Evolutionary conservation across 2,888 invertebrate species (phyloP).

Genomic region (Vandiemenella viatica): DNA sequence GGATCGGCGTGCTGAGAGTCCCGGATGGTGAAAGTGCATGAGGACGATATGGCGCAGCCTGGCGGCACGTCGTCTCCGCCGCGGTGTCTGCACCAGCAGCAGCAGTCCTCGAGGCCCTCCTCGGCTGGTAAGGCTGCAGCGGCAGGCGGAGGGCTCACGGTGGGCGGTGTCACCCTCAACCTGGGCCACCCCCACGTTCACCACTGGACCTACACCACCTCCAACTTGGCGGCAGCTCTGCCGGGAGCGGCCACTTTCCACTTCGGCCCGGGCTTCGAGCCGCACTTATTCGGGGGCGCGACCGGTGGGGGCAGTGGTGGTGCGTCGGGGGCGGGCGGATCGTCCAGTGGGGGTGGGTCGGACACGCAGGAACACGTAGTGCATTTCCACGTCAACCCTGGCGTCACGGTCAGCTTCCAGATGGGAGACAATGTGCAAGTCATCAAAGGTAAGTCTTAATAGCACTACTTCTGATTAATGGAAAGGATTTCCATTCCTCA

Average conservation of each 20-base stretch:
- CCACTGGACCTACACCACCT: constrained; percentile 30
- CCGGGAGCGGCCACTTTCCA: constrained; percentile 39
- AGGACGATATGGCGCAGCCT: constrained; percentile 22
- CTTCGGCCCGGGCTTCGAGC: constrained; percentile 39
- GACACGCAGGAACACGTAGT: constrained; percentile 42
- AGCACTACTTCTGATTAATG: too few species aligned
- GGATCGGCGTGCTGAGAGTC: neutral
- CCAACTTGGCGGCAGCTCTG: constrained; percentile 25
- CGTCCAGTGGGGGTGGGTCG: constrained; percentile 25
- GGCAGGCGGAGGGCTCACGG: too few species aligned
- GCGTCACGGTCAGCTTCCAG: constrained; percentile 60
- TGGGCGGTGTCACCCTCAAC: too few species aligned
- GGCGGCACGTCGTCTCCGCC: too few species aligned
- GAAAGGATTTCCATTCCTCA: too few species aligned
- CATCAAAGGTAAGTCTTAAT: constrained; percentile 58
- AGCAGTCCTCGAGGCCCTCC: too few species aligned
- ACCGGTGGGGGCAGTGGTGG: too few species aligned
- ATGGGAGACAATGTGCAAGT: constrained; percentile 60
- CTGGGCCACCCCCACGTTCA: constrained; percentile 27
- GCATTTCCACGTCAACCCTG: constrained; percentile 58
- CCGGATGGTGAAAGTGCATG: constrained; percentile 32
- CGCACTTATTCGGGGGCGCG: constrained; percentile 31
- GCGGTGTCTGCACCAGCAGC: too few species aligned
- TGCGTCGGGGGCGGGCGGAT: too few species aligned
- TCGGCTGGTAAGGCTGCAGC: too few species aligned